Conservation (phyloP, 2,113 vertebrate genomes). For the Furnarius figulus region DNA sequence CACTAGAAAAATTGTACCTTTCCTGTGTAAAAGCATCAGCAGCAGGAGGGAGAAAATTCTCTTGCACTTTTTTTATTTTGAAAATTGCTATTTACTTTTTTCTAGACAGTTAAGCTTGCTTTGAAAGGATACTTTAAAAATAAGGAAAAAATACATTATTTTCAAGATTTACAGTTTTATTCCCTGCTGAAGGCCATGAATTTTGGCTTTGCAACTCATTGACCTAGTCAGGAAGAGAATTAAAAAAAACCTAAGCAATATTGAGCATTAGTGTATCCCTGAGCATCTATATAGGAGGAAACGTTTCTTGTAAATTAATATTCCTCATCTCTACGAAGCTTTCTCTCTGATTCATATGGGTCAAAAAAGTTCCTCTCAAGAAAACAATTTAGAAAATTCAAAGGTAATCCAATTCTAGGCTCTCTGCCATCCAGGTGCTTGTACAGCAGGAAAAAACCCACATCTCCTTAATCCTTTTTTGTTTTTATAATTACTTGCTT, state of each 20-base stretch:
- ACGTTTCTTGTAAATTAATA: slow-evolving; percentile 4
- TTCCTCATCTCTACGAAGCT: background rate
- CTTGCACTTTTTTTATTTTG: background rate
- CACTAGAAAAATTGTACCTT: background rate
- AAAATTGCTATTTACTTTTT: background rate
- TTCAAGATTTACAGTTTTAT: background rate
- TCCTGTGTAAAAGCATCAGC: background rate
- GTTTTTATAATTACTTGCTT: slow-evolving; percentile 54
- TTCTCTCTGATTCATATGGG: slow-evolving; percentile 9
- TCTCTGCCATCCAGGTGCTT: slow-evolving; percentile 63
- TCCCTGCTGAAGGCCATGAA: background rate
- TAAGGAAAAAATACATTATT: background rate
- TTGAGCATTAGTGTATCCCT: background rate
- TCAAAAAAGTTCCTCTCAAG: slow-evolving; percentile 14
- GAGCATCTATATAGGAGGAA: background rate
- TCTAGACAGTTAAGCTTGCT: background rate
- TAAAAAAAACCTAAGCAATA: background rate
- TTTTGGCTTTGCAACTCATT: background rate
- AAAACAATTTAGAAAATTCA: slow-evolving; percentile 52
- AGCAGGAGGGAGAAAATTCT: background rate
- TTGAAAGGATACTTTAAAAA: background rate
- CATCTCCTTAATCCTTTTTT: slow-evolving; percentile 44
- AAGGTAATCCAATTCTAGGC: slow-evolving; percentile 59
- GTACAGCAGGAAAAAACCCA: slow-evolving; percentile 42
- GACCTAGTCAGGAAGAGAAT: background rate